Evolutionary conservation across 2,888 invertebrate genomes (phyloP).

Genomic region (Dryomyza anilis): DNA sequence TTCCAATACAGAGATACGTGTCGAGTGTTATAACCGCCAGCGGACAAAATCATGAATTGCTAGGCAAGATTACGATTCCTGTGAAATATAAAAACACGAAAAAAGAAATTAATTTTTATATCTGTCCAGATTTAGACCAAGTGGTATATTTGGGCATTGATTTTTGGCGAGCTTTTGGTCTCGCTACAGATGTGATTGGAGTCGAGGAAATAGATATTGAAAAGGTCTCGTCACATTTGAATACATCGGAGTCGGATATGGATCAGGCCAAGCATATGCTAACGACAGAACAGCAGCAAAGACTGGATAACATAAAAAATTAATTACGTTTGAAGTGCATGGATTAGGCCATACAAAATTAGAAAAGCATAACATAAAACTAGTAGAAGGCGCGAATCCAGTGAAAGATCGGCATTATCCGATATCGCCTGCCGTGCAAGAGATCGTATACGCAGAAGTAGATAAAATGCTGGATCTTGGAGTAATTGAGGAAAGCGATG

Average conservation of each 20-base stretch:
- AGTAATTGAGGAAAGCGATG: too few species aligned
- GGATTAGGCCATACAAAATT: constrained; percentile 28
- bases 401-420: too few species aligned
- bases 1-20: background rate
- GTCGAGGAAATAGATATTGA: background rate
- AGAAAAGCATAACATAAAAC: constrained; percentile 28
- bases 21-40: constrained; percentile 3
- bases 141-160: constrained; percentile 5
- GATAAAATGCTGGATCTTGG: too few species aligned
- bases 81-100: background rate
- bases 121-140: constrained; percentile 14
- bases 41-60: background rate
- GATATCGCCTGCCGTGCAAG: too few species aligned
- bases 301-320: background rate
- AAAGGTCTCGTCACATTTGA: background rate
- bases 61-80: constrained; percentile 1
- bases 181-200: constrained; percentile 1
- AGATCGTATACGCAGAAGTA: too few species aligned
- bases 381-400: constrained; percentile 25
- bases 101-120: background rate
- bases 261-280: background rate
- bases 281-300: background rate
- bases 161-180: constrained; percentile 5
- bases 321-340: constrained; percentile 9
- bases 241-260: background rate